Evolutionary conservation across 1,140 invertebrate genomes (phyloP).

Genomic region (Oreohelix idahoensis): DNA sequence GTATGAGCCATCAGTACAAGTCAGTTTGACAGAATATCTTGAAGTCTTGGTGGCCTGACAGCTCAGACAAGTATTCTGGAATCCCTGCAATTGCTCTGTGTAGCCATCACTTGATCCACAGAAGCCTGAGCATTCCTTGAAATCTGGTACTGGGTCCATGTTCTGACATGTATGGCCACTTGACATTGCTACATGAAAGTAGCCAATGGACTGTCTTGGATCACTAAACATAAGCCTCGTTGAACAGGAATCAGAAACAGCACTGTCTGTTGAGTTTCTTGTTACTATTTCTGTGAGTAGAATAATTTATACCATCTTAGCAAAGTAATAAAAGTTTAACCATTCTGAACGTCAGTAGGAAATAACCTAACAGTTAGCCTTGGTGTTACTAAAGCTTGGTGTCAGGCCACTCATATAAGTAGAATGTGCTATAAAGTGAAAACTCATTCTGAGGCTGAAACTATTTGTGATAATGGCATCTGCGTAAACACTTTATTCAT

Average conservation of each 20-base stretch:
- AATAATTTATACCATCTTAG: background rate
- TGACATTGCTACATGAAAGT: background rate
- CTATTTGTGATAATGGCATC: too few relatives aligned
- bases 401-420: too few relatives aligned
- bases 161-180: slow-evolving; percentile 17
- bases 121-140: background rate
- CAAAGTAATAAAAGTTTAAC: background rate
- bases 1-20: slow-evolving; percentile 20
- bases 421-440: too few relatives aligned
- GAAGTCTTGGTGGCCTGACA: background rate
- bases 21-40: background rate
- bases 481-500: too few relatives aligned
- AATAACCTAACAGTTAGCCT: too few relatives aligned
- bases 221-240: background rate
- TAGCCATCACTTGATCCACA: background rate
- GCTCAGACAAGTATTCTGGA: background rate
- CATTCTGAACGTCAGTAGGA: background rate
- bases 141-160: background rate
- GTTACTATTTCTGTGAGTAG: background rate
- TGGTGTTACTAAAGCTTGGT: background rate
- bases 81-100: background rate
- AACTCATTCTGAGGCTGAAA: too few relatives aligned
- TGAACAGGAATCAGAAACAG: background rate
- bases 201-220: slow-evolving; percentile 1
- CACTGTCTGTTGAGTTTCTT: background rate